A percentile compares a stretch with the other conserved stretches of the same genome.
phyloP scores from a whole-genome alignment of 2,888 invertebrate species.

The Microdon myrmicae region DNA sequence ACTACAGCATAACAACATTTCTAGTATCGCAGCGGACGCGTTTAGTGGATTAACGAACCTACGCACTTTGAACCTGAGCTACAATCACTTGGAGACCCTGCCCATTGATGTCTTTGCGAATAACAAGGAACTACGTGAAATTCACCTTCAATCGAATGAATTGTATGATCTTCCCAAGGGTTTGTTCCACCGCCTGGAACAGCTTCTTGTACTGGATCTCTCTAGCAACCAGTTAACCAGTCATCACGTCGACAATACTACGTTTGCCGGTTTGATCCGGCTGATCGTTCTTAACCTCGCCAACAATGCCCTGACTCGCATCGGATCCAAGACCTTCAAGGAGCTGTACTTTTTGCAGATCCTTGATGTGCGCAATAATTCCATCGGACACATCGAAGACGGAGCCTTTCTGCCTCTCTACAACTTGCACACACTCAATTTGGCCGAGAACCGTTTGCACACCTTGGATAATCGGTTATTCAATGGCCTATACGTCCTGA shows the following conservation, averaged over 20 bases:
- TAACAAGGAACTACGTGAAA: slow-evolving; percentile 82
- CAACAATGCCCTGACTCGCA: slow-evolving; percentile 84
- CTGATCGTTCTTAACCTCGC: slow-evolving; percentile 86
- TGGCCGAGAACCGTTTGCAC: slow-evolving; percentile 87
- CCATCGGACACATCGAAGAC: slow-evolving; percentile 88
- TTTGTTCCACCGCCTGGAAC: slow-evolving; percentile 84
- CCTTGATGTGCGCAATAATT: slow-evolving; percentile 85
- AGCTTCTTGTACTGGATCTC: slow-evolving; percentile 84
- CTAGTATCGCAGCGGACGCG: slow-evolving; percentile 81
- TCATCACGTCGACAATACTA: slow-evolving; percentile 84
- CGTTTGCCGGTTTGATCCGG: slow-evolving; percentile 85
- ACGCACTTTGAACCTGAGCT: slow-evolving; percentile 85
- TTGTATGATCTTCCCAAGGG: slow-evolving; percentile 84
- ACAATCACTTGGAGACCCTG: slow-evolving; percentile 82
- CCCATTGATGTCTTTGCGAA: slow-evolving; percentile 85
- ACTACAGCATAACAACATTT: slow-evolving; percentile 85
- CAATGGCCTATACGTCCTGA: slow-evolving; percentile 84
- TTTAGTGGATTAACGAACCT: slow-evolving; percentile 82
- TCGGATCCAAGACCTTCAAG: slow-evolving; percentile 86
- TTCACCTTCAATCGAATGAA: slow-evolving; percentile 86
- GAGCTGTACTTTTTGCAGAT: slow-evolving; percentile 88
- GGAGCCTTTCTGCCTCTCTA: slow-evolving; percentile 88
- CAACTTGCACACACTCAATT: slow-evolving; percentile 87
- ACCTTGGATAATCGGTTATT: slow-evolving; percentile 83
- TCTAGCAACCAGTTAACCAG: slow-evolving; percentile 87